These are phyloP conservation scores for Aproaerema taeniolella DNA, from an alignment of 2,888 invertebrate genomes.

Conservation along the genomic window DNA sequence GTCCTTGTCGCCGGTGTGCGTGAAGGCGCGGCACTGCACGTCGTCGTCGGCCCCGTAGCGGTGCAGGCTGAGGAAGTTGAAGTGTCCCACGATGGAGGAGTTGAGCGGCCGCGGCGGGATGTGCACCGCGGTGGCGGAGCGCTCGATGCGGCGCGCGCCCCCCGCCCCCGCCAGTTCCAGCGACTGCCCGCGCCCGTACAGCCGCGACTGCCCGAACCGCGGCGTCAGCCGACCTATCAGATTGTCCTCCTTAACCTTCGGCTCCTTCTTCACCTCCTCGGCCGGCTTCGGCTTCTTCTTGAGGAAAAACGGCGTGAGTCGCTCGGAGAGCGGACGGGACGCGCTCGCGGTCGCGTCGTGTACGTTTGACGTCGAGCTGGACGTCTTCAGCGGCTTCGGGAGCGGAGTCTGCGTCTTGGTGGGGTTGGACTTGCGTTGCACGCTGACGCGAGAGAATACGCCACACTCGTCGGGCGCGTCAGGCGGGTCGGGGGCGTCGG, in stretches of 20 bases:
- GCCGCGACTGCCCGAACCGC: slow-evolving; percentile 63
- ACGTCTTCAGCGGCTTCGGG: slow-evolving; percentile 53
- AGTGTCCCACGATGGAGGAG: slow-evolving; percentile 61
- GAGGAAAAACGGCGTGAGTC: slow-evolving; percentile 66
- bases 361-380: slow-evolving; percentile 66
- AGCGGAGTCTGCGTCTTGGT: slow-evolving; percentile 49
- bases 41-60: slow-evolving; percentile 57
- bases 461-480: slow-evolving; percentile 30
- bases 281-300: slow-evolving; percentile 63
- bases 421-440: slow-evolving; percentile 68
- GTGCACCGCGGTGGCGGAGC: slow-evolving; percentile 60
- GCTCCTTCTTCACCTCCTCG: slow-evolving; percentile 32
- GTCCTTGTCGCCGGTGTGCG: slow-evolving; percentile 28
- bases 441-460: slow-evolving; percentile 57
- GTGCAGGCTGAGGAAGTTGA: slow-evolving; percentile 65
- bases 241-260: slow-evolving; percentile 54
- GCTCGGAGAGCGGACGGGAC: slow-evolving; percentile 57
- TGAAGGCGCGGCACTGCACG: slow-evolving; percentile 40
- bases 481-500: slow-evolving; percentile 20
- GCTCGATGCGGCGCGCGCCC: slow-evolving; percentile 50
- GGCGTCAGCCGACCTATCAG: slow-evolving; percentile 64
- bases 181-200: slow-evolving; percentile 61
- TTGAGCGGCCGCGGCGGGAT: slow-evolving; percentile 49
- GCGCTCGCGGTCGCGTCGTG: slow-evolving; percentile 51
- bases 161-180: slow-evolving; percentile 51